phyloP scores from a whole-genome alignment of 1,140 invertebrate species.

The Platyscapa corneri region DNA sequence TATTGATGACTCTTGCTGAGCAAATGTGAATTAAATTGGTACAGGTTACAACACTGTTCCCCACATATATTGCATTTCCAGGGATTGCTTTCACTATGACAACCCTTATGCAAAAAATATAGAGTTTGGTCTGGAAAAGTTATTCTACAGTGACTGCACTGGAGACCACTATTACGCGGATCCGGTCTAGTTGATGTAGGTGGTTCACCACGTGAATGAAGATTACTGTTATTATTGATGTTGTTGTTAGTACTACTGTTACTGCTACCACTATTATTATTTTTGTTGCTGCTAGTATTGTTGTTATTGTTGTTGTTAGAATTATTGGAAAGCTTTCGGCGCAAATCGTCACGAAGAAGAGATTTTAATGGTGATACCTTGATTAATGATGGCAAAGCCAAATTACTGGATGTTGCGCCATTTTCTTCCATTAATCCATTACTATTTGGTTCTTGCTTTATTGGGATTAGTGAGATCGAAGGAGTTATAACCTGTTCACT shows the following conservation, averaged over 20 bases:
- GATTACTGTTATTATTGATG: conserved; percentile 67
- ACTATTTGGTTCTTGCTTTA: conserved; percentile 83
- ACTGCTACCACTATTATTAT: not conserved
- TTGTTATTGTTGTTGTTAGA: conserved; percentile 65
- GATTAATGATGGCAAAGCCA: conserved; percentile 77
- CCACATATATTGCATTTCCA: conserved; percentile 99
- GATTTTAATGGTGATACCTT: conserved; percentile 90
- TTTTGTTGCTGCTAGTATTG: conserved; percentile 30
- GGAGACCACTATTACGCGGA: conserved; percentile 76
- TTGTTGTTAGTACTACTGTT: conserved; percentile 25
- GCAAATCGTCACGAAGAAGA: conserved; percentile 85
- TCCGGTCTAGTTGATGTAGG: conserved; percentile 72
- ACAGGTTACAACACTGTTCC: conserved; percentile 92
- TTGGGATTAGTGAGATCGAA: conserved; percentile 89
- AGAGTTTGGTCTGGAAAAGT: conserved; percentile 95
- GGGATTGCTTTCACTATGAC: conserved; percentile 96
- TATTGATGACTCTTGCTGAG: conserved; percentile 92
- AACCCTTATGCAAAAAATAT: conserved; percentile 97
- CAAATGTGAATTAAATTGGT: conserved; percentile 97
- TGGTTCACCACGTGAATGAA: conserved; percentile 69
- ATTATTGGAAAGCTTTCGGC: conserved; percentile 80
- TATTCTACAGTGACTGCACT: conserved; percentile 93
- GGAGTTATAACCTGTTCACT: conserved; percentile 77
- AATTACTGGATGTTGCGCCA: conserved; percentile 78
- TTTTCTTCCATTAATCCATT: conserved; percentile 73